These are phyloP conservation scores for Strongylocentrotus purpuratus DNA, from an alignment of 35 echinoderm and acorn worm genomes.

Conservation along the genomic window DNA sequence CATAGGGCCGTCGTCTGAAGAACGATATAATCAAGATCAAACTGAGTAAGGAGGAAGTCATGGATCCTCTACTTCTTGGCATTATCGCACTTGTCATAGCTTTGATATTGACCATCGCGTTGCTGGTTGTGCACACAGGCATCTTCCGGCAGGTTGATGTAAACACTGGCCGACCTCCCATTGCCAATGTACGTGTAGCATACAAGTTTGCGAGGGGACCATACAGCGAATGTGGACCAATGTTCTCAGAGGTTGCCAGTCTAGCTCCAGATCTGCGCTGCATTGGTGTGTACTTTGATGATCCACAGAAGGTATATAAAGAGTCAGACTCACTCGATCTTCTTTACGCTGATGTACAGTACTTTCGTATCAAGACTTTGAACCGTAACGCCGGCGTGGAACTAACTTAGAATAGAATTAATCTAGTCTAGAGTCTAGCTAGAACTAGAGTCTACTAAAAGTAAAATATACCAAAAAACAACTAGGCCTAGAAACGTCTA, in stretches of 20 bases:
- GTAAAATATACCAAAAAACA: no score
- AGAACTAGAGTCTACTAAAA: no score
- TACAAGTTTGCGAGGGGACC: constrained; percentile 86
- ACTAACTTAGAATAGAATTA: no score
- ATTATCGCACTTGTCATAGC: constrained; percentile 71
- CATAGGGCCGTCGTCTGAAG: background rate
- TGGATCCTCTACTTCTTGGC: constrained; percentile 63
- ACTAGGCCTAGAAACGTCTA: no score
- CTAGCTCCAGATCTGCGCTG: constrained; percentile 60
- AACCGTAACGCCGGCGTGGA: no score
- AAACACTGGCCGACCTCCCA: constrained; percentile 75
- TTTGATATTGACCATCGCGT: constrained; percentile 64
- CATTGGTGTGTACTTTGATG: constrained; percentile 87
- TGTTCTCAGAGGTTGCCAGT: constrained; percentile 74
- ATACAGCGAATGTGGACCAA: constrained; percentile 71
- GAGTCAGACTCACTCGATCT: no score
- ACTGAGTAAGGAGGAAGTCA: background rate
- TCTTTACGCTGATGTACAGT: no score
- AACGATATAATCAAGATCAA: background rate
- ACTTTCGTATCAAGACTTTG: no score
- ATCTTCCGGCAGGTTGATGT: constrained; percentile 74
- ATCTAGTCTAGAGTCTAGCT: no score
- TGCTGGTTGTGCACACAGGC: constrained; percentile 72
- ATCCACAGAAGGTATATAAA: constrained; percentile 78
- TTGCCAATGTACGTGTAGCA: constrained; percentile 64